These are phyloP conservation scores for Nixonia krombeini DNA, from an alignment of 1,140 invertebrate genomes.

Conservation along the genomic window DNA sequence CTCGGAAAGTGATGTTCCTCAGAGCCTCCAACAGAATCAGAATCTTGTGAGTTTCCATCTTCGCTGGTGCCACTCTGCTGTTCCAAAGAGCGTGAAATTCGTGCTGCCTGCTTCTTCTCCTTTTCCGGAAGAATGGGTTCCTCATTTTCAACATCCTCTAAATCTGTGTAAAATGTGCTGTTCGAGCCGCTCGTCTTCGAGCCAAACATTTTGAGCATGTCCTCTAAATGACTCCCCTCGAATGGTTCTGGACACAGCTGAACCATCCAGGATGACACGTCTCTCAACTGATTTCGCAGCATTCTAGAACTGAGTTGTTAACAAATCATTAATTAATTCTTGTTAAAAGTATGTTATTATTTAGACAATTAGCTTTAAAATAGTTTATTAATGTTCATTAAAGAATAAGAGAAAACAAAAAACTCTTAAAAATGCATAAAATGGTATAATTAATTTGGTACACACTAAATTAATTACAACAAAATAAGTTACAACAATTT, in stretches of 20 bases:
- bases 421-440: no score
- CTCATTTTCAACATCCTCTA: conserved; percentile 47
- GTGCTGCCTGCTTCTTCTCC: conserved; percentile 20
- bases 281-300: conserved; percentile 65
- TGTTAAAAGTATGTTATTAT: no score
- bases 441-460: no score
- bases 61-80: conserved; percentile 53
- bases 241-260: conserved; percentile 57
- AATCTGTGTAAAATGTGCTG: conserved; percentile 66
- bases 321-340: no score
- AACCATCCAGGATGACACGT: conserved; percentile 63
- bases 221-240: conserved; percentile 44
- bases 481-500: no score
- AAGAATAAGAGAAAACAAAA: no score
- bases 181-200: conserved; percentile 58
- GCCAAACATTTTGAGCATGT: conserved; percentile 65
- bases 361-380: no score
- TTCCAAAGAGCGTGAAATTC: conserved; percentile 51
- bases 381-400: no score
- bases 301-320: conserved; percentile 58
- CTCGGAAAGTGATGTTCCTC: conserved; percentile 58
- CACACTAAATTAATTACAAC: no score
- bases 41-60: conserved; percentile 63
- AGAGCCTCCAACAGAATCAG: conserved; percentile 50
- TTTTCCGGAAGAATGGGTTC: conserved; percentile 35